Conservation (phyloP, 2,797 vertebrate genomes). For the Hipposideros larvatus region DNA sequence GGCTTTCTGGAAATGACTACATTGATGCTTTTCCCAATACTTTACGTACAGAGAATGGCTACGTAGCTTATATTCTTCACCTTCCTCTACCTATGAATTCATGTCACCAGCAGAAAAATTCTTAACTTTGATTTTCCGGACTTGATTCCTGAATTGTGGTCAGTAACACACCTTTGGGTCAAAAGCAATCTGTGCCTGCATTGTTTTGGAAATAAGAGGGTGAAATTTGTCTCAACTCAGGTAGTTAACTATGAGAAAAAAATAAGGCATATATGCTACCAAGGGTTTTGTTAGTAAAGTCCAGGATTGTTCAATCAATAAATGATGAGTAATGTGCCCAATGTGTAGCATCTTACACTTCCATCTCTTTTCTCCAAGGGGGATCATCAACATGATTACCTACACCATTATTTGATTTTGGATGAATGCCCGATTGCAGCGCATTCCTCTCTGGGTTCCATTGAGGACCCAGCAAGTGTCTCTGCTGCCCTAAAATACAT, state of each 20-base stretch:
- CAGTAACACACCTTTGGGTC: not conserved
- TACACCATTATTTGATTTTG: not conserved
- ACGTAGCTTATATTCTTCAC: not conserved
- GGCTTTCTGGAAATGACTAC: not conserved
- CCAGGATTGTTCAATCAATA: not conserved
- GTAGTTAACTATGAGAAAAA: not conserved
- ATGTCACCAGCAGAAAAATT: slow-evolving; percentile 12
- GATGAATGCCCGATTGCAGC: not conserved
- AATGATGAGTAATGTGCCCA: not conserved
- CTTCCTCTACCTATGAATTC: not conserved
- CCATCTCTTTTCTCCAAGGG: not conserved
- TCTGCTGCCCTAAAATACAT: not conserved
- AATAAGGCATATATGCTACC: not conserved
- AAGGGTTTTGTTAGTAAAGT: slow-evolving; percentile 16
- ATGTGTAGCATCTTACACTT: not conserved
- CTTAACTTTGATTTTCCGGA: slow-evolving; percentile 37
- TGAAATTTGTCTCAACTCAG: not conserved
- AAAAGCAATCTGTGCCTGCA: not conserved
- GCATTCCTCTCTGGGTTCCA: not conserved
- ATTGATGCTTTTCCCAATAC: not conserved
- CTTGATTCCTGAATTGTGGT: not conserved
- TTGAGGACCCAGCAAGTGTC: not conserved
- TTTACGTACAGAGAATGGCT: not conserved
- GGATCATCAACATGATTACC: not conserved
- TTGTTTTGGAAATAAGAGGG: not conserved